Base-by-base conservation (phyloP, 2,888 invertebrate genomes). In the Odontomyia ornata region DNA sequence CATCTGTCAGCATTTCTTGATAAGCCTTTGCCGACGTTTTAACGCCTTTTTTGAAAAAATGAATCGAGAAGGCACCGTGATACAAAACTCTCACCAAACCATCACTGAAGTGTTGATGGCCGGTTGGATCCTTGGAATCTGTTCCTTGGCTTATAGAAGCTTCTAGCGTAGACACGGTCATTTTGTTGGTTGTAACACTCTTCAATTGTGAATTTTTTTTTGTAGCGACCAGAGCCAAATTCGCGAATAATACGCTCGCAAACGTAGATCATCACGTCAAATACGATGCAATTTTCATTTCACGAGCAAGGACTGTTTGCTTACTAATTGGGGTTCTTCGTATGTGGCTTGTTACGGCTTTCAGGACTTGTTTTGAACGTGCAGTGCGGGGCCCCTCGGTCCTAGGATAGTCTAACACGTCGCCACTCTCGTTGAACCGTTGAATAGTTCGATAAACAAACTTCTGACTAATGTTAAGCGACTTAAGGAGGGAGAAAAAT, bases 121-220 rank as follows among this genome's bases (percentile, higher is more conserved):
- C 18, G 7, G 7, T 56, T 56, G 7, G 43, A 43, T 15, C 43
- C 43, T 7, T 15, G 43, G 43, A 43, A 43, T 56, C 18, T 56
- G n/a, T n/a, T 62, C 25, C 25, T 0, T 11, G 11, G 62, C 62
- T 62, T 62, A 7, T 9, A 11, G 9, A 18, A 62, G 11, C 25
- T 25, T 0, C 27, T 7, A 62, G 62, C 62, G 62, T 62, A 62
- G 0, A 1, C 27, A 7, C 62, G 0, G 27, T 62, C 62, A 62
- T 62, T 62, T n/a, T 62, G 62, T 25, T 25, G 27, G 27, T 62
- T 62, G 62, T 15, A 62, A 9, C 9, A 7, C 27, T 62, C 1
- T 25, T 62, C 25, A 9, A 62, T 1, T 9, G 62, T 62, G 62
- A 62, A 62, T 21, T 23, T 62, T 62, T 62, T 62, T n/a, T 56